phyloP scores from a whole-genome alignment of 2,797 vertebrate genomes.

The Cynodonichthys magdalenae region DNA sequence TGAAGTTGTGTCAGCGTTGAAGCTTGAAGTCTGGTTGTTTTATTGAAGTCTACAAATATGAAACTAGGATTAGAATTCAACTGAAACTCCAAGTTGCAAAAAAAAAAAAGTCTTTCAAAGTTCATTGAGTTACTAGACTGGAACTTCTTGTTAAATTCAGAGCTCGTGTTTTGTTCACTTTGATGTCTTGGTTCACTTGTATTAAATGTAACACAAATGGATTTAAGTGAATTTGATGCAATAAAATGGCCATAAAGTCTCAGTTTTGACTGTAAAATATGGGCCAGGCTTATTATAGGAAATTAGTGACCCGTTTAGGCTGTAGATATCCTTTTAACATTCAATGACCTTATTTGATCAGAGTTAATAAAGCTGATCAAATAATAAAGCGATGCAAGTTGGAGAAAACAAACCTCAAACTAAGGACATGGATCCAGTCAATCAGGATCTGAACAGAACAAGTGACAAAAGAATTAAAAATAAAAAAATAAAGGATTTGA shows the following conservation, averaged over 20 bases:
- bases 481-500: conserved; percentile 64
- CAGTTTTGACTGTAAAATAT: conserved; percentile 35
- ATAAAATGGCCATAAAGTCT: conserved; percentile 28
- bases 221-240: conserved; percentile 39
- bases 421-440: conserved; percentile 47
- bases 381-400: conserved; percentile 43
- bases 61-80: conserved; percentile 29
- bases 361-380: conserved; percentile 68
- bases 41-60: conserved; percentile 33
- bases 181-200: conserved; percentile 47
- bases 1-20: conserved; percentile 35
- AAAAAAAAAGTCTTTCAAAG: conserved; percentile 33
- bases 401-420: conserved; percentile 47
- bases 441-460: conserved; percentile 55
- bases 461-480: conserved; percentile 66
- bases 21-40: conserved; percentile 34
- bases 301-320: conserved; percentile 54
- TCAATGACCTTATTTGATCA: conserved; percentile 56
- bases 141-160: conserved; percentile 45
- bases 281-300: conserved; percentile 37
- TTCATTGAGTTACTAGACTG: conserved; percentile 30
- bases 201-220: conserved; percentile 21
- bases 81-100: conserved; percentile 16
- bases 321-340: conserved; percentile 53
- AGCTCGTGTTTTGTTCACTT: conserved; percentile 39